phyloP scores from a whole-genome alignment of 2,888 invertebrate genomes.

The Epinotia brunnichana region DNA sequence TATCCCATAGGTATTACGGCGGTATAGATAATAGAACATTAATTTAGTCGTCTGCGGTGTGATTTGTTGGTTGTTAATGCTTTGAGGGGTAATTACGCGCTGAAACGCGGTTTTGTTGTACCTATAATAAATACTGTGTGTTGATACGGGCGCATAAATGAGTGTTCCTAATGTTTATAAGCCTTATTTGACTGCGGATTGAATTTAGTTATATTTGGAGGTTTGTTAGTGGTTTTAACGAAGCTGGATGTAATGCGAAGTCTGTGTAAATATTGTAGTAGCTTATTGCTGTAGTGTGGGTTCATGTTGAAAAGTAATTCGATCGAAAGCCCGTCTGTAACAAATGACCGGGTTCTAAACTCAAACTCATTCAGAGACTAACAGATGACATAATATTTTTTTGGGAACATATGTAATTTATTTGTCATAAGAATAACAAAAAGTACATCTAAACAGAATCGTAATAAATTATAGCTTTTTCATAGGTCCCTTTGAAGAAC shows the following conservation, averaged over 20 bases:
- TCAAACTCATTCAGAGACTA: neutral
- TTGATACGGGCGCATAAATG: neutral
- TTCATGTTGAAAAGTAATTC: neutral
- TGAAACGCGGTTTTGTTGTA: slow-evolving; percentile 23
- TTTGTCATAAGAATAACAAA: too few relatives aligned
- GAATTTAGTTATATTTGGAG: slow-evolving; percentile 13
- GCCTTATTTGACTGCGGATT: slow-evolving; percentile 2
- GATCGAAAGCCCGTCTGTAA: neutral
- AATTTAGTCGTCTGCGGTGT: slow-evolving; percentile 25
- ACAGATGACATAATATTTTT: too few relatives aligned
- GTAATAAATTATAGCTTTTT: too few relatives aligned
- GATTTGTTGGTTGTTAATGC: slow-evolving; percentile 30
- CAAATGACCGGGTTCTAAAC: neutral
- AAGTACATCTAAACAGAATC: too few relatives aligned
- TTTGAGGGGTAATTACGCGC: slow-evolving; percentile 30
- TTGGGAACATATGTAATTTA: too few relatives aligned
- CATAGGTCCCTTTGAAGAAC: too few relatives aligned
- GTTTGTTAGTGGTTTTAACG: slow-evolving; percentile 25
- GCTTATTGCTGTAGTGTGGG: neutral
- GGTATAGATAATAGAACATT: slow-evolving; percentile 19
- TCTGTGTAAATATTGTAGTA: slow-evolving; percentile 6
- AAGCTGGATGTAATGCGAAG: slow-evolving; percentile 2
- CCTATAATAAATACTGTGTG: neutral
- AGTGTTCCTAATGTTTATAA: neutral
- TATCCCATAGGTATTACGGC: slow-evolving; percentile 18